A percentile compares a stretch with the other conserved stretches of the same genome.
Conservation (phyloP, 2,797 vertebrate species). For the Discoglossus pictus region DNA sequence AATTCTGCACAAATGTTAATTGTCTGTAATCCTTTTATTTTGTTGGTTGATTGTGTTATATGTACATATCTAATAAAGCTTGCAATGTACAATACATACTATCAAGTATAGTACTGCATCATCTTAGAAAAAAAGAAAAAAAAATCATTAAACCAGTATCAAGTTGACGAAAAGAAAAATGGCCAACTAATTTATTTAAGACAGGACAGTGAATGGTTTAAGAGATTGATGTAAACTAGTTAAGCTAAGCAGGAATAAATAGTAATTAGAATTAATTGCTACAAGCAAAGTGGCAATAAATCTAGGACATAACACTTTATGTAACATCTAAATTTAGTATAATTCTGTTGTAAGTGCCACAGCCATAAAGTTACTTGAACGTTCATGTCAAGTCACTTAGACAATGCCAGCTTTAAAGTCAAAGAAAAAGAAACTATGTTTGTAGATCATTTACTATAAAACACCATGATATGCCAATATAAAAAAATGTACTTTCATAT, state of each 20-base stretch:
- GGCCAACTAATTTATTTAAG: constrained; percentile 1
- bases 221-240: constrained; percentile 8
- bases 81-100: too few species aligned
- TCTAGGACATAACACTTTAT: neutral
- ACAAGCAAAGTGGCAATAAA: neutral
- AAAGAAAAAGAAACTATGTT: neutral
- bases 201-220: neutral
- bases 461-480: constrained; percentile 6
- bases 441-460: constrained; percentile 34
- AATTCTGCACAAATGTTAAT: too few species aligned
- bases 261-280: constrained; percentile 22
- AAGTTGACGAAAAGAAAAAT: neutral
- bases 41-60: too few species aligned
- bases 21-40: too few species aligned
- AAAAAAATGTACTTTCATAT: constrained; percentile 25
- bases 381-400: neutral
- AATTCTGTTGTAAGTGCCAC: neutral
- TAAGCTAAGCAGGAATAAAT: constrained; percentile 8
- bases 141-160: constrained; percentile 1
- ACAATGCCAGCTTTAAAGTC: neutral
- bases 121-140: neutral
- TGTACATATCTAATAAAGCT: too few species aligned
- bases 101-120: too few species aligned
- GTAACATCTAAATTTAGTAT: constrained; percentile 8
- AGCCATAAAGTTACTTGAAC: neutral